Base-by-base conservation (phyloP, 2,888 invertebrate genomes). In the Drosophila austrosaltans region DNA sequence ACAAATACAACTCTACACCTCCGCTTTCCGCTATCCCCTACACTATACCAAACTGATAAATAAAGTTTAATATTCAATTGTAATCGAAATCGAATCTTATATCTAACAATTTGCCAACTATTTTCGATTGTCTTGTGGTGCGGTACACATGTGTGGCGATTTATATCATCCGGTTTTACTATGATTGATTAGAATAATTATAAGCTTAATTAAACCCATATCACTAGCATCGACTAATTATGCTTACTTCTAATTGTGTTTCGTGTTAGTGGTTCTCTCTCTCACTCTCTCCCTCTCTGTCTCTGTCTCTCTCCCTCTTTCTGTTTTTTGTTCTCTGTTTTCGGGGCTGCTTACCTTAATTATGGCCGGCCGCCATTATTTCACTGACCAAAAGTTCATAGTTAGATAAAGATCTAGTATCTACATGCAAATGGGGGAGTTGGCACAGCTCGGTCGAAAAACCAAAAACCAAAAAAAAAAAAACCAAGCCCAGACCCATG, bases 151-250 rank as follows among this genome's bases (percentile, higher is more conserved):
- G 16, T 44, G 4, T 48, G 22, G 22, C 22, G 25, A 48, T 48
- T 48, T 48, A 48, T 25, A 48, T 48, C 48, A 48, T 48, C 12
- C 48, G 48, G 25, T 48, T 48, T 48, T 72, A 63, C 62, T 73
- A 81, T 86, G 90, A 89, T 89, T 90, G 88, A 90, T 89, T 90
- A 88, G 79, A 71, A 81, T 88, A 89, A 89, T 89, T 90, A 89
- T 75, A 82, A 82, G 86, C 78, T 84, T 88, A 87, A 90, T 88
- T 88, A 90, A 82, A 83, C 89, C 87, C 83, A 85, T 90, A 89
- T 86, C 78, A 79, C 79, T 72, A 61, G 63, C 69, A 58, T 20
- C 67, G 61, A 78, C 84, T 75, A 81, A 81, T 83, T 83, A 80
- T 84, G 88, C 87, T 84, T 62, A 84, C 78, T 77, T 74, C 85